Percentiles rank a stretch among this genome's conserved stretches.
Conservation (phyloP, 53 echinoderm and acorn worm genomes). For the Stichopus horrens region DNA sequence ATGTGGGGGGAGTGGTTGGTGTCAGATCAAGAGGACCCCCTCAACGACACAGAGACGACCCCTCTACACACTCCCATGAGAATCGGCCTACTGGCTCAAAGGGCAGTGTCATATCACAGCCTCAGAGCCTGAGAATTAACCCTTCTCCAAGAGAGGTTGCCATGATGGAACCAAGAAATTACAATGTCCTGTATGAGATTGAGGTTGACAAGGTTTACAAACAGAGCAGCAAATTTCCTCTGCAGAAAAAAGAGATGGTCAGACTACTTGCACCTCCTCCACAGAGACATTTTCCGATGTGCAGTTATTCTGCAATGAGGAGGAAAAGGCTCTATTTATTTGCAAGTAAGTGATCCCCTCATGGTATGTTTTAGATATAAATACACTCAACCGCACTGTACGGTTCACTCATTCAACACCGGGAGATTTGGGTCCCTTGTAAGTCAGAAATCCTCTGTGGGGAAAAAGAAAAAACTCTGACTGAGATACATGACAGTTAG, state of each 20-base stretch:
- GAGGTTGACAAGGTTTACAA: constrained; percentile 72
- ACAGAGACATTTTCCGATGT: constrained; percentile 36
- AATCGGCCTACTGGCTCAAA: not conserved
- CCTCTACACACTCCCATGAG: not conserved
- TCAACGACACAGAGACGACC: not conserved
- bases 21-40: not conserved
- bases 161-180: constrained; percentile 64
- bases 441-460: no score
- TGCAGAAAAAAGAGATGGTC: constrained; percentile 34
- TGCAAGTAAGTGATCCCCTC: constrained; percentile 46
- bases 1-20: not conserved
- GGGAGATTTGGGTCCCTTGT: no score
- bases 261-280: constrained; percentile 50
- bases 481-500: no score
- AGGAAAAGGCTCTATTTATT: constrained; percentile 56
- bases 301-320: constrained; percentile 56
- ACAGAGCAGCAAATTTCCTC: constrained; percentile 30
- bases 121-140: not conserved
- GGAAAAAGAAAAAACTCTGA: no score
- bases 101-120: not conserved
- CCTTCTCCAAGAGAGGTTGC: constrained; percentile 7
- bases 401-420: no score
- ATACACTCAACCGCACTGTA: no score
- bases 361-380: no score
- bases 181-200: constrained; percentile 68